Base-by-base conservation (phyloP, 2,113 vertebrate genomes). In the Phalacrocorax pelagicus region DNA sequence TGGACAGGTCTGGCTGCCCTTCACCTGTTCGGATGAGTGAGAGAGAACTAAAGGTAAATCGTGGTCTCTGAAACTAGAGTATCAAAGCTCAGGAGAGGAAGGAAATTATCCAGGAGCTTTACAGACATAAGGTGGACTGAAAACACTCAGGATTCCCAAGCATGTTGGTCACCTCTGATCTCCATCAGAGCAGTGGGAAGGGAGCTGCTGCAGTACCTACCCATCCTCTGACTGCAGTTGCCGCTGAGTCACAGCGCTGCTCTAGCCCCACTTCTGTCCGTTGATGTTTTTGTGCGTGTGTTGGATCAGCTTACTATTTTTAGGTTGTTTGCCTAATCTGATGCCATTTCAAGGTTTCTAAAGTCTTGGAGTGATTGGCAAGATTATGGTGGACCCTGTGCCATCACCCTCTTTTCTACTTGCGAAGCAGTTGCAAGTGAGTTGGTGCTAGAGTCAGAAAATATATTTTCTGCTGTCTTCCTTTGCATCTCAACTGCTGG, bases 141-240 rank as follows among this genome's bases (percentile, higher is more conserved):
- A 59, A 86, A 24, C 38, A 16, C 24, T 71, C 3, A 1, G 0
- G 40, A 54, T 61, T 69, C 22, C 40, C 16, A 30, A 38, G 29
- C 42, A 21, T 9, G 12, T 12, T 38, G 51, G 5, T 57, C 8
- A 29, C 8, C 61, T 66, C 46, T 10, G 36, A 5, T 51, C 47
- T 44, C 32, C 15, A 0, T 7, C 8, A 5, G 34, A 34, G 22
- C 0, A 0, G 65, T 29, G 40, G 58, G 58, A 36, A 32, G 27
- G 46, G 51, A 81, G 57, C 34, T 38, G 74, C 66, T 1, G 0
- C 63, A 54, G 46, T 9, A 6, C 27, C 6, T 1, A 12, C 26
- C 0, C 0, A 0, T 22, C 23, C 36, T 47, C 36, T 0, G 0
- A 3, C 23, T 11, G 55, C 40, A 6, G 29, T 59, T 70, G 32